Conservation (phyloP, 2,888 invertebrate genomes). For the Gandaritis pyraliata region DNA sequence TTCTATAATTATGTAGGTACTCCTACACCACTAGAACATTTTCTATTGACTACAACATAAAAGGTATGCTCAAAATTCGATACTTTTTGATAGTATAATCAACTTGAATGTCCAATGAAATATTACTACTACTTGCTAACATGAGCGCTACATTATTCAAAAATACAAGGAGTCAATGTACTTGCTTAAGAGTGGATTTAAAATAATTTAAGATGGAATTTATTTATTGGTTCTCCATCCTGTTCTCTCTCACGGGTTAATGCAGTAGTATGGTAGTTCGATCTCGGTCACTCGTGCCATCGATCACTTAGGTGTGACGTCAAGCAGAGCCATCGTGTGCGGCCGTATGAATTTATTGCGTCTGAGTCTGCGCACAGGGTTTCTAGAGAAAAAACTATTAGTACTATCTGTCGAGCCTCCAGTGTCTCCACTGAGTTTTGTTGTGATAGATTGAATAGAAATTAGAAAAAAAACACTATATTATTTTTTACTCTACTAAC, state of each 20-base stretch:
- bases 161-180: conserved; percentile 81
- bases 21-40: no score
- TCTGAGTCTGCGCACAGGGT: conserved; percentile 77
- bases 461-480: not conserved
- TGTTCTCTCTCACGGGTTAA: conserved; percentile 55
- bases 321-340: conserved; percentile 84
- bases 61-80: no score
- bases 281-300: conserved; percentile 72
- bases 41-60: no score
- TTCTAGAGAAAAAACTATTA: conserved; percentile 66
- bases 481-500: no score
- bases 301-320: conserved; percentile 84
- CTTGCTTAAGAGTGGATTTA: conserved; percentile 77
- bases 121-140: conserved; percentile 56
- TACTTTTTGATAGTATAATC: conserved; percentile 32
- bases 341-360: conserved; percentile 82
- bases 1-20: no score
- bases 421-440: conserved; percentile 13
- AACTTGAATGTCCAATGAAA: conserved; percentile 57
- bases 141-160: conserved; percentile 68
- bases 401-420: conserved; percentile 36
- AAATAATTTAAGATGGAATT: conserved; percentile 78
- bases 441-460: not conserved
- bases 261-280: conserved; percentile 53
- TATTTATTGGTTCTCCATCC: conserved; percentile 70